Base-by-base conservation (phyloP, 2,797 vertebrate genomes). In the Coregonus suidteri region DNA sequence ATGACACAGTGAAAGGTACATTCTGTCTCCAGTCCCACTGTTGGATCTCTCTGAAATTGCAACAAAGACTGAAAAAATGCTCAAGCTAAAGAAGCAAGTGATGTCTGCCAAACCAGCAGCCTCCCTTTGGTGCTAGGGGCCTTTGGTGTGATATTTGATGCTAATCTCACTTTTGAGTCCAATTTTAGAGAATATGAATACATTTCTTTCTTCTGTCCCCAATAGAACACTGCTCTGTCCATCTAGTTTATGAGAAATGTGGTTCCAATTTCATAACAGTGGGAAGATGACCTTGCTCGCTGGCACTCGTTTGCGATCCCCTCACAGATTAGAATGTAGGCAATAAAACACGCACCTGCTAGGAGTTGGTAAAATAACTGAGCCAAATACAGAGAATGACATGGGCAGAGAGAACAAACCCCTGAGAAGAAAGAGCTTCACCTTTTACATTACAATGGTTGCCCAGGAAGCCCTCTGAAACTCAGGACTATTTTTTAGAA, bases 311-410 rank as follows among this genome's bases (percentile, higher is more conserved):
- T 76, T 77, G 81, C 78, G 90, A 90, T 90, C 82, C 77, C 79
- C 78, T 88, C 82, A 34, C 86, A 84, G 91, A 47, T 47, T 47
- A 47, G 41, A 47, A 47, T 47, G 41, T 13, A 47, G 41, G 92
- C 88, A 89, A 87, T 89, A 86, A 91, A 83, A 87, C 85, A 83
- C 78, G 81, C 88, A 91, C 84, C 85, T 86, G 73, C 74, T 51
- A 31, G 14, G 85, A 86, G 80, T 82, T 69, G 74, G 74, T 37
- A 73, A 13, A 80, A 78, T 79, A 81, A 41, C 73, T 15, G 56
- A 80, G 82, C 75, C 83, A 82, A 82, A 14, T 81, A 77, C 75
- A 77, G 79, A 71, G 76, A 86, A 78, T 73, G 80, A 76, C 77
- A 47, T 75, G 75, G 83, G 73, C 74, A 41, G 35, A 51, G 18